These are phyloP conservation scores for Thunnus thynnus DNA, from an alignment of 2,113 vertebrate species.

Conservation along the genomic window DNA sequence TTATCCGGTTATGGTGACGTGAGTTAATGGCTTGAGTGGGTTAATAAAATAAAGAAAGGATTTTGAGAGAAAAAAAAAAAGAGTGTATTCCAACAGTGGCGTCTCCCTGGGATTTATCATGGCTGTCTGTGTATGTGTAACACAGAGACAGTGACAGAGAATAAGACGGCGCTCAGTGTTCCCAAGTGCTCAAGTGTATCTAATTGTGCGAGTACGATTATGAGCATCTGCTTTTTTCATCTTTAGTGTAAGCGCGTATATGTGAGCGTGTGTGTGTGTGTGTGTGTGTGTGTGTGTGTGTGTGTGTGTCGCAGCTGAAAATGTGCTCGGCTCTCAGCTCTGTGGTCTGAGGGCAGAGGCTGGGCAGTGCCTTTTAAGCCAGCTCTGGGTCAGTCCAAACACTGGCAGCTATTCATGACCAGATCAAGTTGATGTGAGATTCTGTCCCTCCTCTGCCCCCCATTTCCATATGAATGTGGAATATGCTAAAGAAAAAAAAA, in stretches of 20 bases:
- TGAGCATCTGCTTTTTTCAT: constrained; percentile 67
- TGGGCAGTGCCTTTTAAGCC: constrained; percentile 84
- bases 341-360: constrained; percentile 84
- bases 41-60: constrained; percentile 43
- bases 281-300: constrained; percentile 3
- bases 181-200: constrained; percentile 61
- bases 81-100: constrained; percentile 21
- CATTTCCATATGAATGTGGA: constrained; percentile 97
- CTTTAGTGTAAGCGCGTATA: constrained; percentile 15
- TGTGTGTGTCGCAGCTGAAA: constrained; percentile 81
- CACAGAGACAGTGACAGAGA: constrained; percentile 41
- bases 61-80: background rate
- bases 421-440: constrained; percentile 99
- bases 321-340: constrained; percentile 90
- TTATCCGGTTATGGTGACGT: background rate
- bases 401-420: constrained; percentile 97
- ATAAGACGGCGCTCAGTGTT: constrained; percentile 66
- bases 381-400: constrained; percentile 93
- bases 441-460: constrained; percentile 93
- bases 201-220: constrained; percentile 57
- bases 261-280: background rate
- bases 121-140: constrained; percentile 27
- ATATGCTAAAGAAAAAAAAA: constrained; percentile 85
- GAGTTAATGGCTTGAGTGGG: background rate
- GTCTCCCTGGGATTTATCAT: constrained; percentile 45